phyloP scores from a whole-genome alignment of 2,113 vertebrate species.

The Oriolus oriolus region DNA sequence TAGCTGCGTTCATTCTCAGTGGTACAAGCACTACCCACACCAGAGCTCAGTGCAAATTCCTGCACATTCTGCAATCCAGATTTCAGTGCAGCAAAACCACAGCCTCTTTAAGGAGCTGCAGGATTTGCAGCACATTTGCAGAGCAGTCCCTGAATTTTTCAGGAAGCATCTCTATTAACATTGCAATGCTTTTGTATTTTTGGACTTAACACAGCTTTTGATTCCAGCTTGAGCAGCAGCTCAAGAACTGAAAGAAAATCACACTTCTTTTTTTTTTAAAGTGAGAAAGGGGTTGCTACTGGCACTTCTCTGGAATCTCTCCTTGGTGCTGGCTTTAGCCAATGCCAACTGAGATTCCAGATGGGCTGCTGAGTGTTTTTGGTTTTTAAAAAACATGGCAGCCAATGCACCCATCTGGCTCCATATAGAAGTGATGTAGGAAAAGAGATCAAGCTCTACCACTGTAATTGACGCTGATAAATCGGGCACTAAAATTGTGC shows the following conservation, averaged over 20 bases:
- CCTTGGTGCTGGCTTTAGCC: conserved; percentile 42
- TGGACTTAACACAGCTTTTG: neutral
- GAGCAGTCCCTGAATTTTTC: neutral
- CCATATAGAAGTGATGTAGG: conserved; percentile 36
- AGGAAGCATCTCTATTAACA: neutral
- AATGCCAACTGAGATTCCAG: conserved; percentile 63
- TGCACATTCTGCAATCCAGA: neutral
- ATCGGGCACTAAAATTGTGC: conserved; percentile 59
- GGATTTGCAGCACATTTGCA: neutral
- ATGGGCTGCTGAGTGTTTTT: conserved; percentile 64
- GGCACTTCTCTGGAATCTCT: conserved; percentile 53
- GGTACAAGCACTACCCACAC: fast-evolving
- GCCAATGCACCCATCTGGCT: conserved; percentile 70
- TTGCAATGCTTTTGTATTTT: neutral
- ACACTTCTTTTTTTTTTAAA: fast-evolving
- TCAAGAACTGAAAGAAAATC: conserved; percentile 3
- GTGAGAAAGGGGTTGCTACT: conserved; percentile 41
- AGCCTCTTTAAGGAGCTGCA: neutral
- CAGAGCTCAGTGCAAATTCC: neutral
- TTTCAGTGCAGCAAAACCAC: neutral
- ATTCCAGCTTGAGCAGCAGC: conserved; percentile 25
- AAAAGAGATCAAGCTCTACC: conserved; percentile 45
- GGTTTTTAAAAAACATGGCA: conserved; percentile 70
- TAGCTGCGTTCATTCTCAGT: neutral
- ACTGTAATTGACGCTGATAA: conserved; percentile 64